Evolutionary conservation across 2,797 vertebrate species (phyloP).

Genomic region (Sebastes iracundus): DNA sequence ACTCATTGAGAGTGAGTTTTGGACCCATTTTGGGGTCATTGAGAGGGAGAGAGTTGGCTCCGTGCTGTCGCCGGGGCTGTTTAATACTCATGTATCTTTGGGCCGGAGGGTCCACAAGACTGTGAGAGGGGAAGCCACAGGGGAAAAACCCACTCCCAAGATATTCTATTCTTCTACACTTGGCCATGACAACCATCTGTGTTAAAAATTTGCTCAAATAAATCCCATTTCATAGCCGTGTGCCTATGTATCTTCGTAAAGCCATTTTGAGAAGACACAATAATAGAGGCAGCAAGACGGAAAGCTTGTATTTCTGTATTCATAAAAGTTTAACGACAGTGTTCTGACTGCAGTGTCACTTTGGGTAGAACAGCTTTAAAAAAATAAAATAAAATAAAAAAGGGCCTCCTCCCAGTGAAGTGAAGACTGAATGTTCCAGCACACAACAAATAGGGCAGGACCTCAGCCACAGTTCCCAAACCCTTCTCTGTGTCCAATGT

Average conservation of each 20-base stretch:
- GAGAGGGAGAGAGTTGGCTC: conserved; percentile 75
- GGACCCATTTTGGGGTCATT: conserved; percentile 16
- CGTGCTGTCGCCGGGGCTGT: conserved; percentile 80
- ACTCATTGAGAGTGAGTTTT: conserved; percentile 28
- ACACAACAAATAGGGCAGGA: conserved; percentile 74
- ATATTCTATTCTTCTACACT: conserved; percentile 33
- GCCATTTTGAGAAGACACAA: conserved; percentile 40
- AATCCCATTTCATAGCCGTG: conserved; percentile 77
- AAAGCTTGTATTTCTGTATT: conserved; percentile 41
- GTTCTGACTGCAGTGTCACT: conserved; percentile 49
- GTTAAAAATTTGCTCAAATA: conserved; percentile 57
- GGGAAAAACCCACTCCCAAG: conserved; percentile 22
- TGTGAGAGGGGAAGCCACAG: conserved; percentile 62
- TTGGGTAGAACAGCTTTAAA: conserved; percentile 42
- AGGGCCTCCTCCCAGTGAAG: conserved; percentile 33
- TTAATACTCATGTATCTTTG: conserved; percentile 69
- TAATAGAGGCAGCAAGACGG: conserved; percentile 33
- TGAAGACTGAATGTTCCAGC: conserved; percentile 59
- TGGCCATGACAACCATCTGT: conserved; percentile 27
- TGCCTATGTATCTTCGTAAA: conserved; percentile 12
- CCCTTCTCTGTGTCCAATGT: conserved; percentile 78
- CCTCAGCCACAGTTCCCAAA: conserved; percentile 68
- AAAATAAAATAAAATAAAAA: conserved; percentile 35
- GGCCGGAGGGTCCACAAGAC: conserved; percentile 81
- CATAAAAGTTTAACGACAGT: conserved; percentile 70